These are phyloP conservation scores for Euschistus heros DNA, from an alignment of 1,140 invertebrate species.

Conservation along the genomic window DNA sequence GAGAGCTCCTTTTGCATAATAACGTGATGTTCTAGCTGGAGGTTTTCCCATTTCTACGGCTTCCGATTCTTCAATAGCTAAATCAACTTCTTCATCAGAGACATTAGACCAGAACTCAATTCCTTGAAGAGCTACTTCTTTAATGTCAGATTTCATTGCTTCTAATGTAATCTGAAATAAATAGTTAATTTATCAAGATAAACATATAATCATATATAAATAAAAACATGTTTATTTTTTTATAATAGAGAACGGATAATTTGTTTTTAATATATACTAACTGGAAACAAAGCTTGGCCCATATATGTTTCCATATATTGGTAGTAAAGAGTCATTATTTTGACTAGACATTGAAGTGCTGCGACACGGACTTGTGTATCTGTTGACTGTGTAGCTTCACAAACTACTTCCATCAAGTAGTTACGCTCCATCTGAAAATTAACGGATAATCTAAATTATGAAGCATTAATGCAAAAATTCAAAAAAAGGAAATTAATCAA, in stretches of 20 bases:
- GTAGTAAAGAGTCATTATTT: conserved; percentile 98
- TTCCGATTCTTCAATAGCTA: conserved; percentile 89
- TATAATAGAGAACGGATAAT: too few relatives aligned
- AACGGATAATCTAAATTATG: neutral
- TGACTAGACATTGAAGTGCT: conserved; percentile 94
- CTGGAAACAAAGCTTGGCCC: conserved; percentile 93
- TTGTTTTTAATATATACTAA: too few relatives aligned
- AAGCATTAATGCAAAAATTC: too few relatives aligned
- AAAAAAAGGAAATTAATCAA: neutral
- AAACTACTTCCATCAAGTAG: conserved; percentile 99
- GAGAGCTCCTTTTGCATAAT: conserved; percentile 92
- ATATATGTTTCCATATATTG: conserved; percentile 99
- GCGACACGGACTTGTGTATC: conserved; percentile 88
- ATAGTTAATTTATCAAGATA: neutral
- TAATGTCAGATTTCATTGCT: conserved; percentile 94
- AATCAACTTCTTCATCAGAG: conserved; percentile 96
- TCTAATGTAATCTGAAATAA: conserved; percentile 78
- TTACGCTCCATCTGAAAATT: conserved; percentile 66
- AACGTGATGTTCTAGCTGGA: conserved; percentile 77
- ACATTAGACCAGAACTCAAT: conserved; percentile 99
- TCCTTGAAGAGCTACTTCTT: conserved; percentile 94
- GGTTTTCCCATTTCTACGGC: conserved; percentile 81
- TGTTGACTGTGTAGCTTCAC: conserved; percentile 72
- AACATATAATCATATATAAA: neutral
- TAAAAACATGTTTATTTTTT: neutral